These are phyloP conservation scores for Macrochelys suwanniensis DNA, from an alignment of 2,797 vertebrate species.

Conservation along the genomic window DNA sequence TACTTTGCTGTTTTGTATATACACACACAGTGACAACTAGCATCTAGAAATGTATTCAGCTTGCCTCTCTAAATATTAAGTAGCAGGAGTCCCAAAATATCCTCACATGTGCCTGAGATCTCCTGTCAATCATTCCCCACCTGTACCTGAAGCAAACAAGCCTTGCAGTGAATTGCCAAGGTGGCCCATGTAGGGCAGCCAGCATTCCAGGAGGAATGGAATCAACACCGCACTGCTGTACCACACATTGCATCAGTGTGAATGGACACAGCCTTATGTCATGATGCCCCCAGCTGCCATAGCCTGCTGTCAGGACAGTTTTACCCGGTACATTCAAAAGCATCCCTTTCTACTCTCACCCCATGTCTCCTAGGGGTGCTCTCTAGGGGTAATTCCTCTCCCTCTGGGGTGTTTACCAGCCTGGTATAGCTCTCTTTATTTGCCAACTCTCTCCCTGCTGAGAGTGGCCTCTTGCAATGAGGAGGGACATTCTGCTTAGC, in stretches of 20 bases:
- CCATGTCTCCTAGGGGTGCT: background rate
- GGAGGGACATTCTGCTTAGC: conserved; percentile 33
- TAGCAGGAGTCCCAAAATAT: background rate
- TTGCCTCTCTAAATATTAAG: background rate
- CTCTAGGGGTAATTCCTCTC: background rate
- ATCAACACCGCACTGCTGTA: background rate
- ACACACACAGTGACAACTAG: conserved; percentile 5
- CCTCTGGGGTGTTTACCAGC: background rate
- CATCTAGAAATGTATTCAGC: conserved; percentile 22
- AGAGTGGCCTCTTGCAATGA: conserved; percentile 8
- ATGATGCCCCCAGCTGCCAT: background rate
- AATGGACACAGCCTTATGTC: background rate
- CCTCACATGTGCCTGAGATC: background rate
- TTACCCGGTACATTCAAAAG: background rate
- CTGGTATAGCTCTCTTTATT: conserved; percentile 35
- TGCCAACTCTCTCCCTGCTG: conserved; percentile 36
- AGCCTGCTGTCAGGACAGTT: background rate
- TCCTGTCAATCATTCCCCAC: background rate
- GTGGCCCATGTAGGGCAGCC: background rate
- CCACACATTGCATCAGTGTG: background rate
- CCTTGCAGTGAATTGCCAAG: background rate
- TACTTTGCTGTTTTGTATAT: background rate
- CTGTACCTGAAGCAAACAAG: background rate
- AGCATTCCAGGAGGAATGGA: background rate
- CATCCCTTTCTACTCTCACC: background rate